These are phyloP conservation scores for Ormyrus thymus DNA, from an alignment of 2,888 invertebrate species.

Conservation along the genomic window DNA sequence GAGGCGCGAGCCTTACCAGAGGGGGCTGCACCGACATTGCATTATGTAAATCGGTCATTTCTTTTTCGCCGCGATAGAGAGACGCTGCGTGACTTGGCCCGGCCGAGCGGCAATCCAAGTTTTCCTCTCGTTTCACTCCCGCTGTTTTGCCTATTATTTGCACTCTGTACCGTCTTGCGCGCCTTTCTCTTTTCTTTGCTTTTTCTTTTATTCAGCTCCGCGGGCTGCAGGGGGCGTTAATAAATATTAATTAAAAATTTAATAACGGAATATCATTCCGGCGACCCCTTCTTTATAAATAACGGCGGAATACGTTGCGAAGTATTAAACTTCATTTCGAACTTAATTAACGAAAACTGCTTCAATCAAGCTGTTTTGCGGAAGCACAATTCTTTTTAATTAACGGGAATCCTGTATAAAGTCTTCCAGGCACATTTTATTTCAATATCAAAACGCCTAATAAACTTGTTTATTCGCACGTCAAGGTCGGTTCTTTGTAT, in stretches of 20 bases:
- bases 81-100: constrained; percentile 23
- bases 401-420: no score
- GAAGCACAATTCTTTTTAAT: no score
- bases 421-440: no score
- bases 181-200: not conserved
- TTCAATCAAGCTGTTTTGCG: not conserved
- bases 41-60: constrained; percentile 57
- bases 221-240: not conserved
- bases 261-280: constrained; percentile 24
- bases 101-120: constrained; percentile 22
- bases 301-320: not conserved
- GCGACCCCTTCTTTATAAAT: not conserved
- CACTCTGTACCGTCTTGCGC: constrained; percentile 5
- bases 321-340: not conserved
- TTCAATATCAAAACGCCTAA: no score
- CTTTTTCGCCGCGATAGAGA: constrained; percentile 16
- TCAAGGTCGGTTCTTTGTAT: no score
- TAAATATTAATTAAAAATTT: constrained; percentile 50
- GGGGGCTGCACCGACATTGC: constrained; percentile 41
- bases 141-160: constrained; percentile 48
- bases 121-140: constrained; percentile 10
- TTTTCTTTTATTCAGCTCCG: constrained; percentile 8
- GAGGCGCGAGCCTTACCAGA: not conserved
- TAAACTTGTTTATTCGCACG: no score
- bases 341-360: constrained; percentile 32